Conservation (phyloP, 2,888 invertebrate genomes). For the Euzetes globulus region DNA sequence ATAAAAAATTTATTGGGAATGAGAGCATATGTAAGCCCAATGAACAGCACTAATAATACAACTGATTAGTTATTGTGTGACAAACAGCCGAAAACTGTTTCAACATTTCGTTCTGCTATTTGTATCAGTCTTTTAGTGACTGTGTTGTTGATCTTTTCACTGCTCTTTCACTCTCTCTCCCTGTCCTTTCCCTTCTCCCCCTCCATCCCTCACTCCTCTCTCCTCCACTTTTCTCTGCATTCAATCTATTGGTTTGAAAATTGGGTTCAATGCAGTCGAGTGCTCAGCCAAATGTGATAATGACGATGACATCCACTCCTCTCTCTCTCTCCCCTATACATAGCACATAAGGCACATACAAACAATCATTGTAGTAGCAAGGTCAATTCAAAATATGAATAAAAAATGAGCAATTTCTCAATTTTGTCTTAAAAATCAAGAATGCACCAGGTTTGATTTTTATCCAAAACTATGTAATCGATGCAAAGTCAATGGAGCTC, state of each 20-base stretch:
- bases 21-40: background rate
- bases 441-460: too few species aligned
- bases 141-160: background rate
- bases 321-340: background rate
- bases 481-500: too few species aligned
- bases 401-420: too few species aligned
- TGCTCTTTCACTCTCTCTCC: background rate
- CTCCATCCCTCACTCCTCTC: background rate
- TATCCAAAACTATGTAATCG: too few species aligned
- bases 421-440: too few species aligned
- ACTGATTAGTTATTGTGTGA: slow-evolving; percentile 14
- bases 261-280: slow-evolving; percentile 20
- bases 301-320: slow-evolving; percentile 9
- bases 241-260: background rate
- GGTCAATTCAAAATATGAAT: too few species aligned
- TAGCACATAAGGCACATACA: slow-evolving; percentile 7
- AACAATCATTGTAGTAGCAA: background rate
- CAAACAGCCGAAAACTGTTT: background rate
- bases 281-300: slow-evolving; percentile 21
- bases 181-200: background rate
- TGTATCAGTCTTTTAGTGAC: background rate
- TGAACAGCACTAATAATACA: background rate
- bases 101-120: background rate
- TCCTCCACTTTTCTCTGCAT: background rate
- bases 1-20: slow-evolving; percentile 15